Evolutionary conservation across 2,888 invertebrate species (phyloP), one percentile per base, ranked within the genome.

Genomic region (Eilema caniola): DNA sequence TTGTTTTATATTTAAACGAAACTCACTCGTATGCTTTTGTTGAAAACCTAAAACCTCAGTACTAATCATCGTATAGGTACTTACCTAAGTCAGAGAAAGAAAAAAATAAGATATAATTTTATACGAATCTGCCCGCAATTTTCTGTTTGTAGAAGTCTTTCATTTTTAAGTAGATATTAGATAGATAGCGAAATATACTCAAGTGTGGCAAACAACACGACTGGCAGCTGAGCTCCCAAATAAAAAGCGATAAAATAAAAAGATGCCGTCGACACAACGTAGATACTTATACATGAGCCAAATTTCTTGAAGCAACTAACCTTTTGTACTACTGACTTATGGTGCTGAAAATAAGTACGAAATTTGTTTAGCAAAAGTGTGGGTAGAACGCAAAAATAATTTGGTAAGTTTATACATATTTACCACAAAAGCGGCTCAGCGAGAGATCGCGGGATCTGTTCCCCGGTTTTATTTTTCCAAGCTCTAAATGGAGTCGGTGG

Each of bases 401-500:
- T 86, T 89, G 81, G 90, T 87, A 86, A 89, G 89, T 92, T 92
- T 94, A 94, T 94, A 95, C 95, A 95, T 95, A 95, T 95, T 95
- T 95, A 94, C 95, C 95, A 93, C 94, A 93, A 94, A 95, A 95
- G 93, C 95, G 94, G 95, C 95, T 95, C 93, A 92, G 89, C 90
- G 92, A 89, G 91, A 94, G 93, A 94, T 94, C 94, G 90, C 91
- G 89, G 91, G 95, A 94, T 95, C 93, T 91, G 91, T 93, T 91
- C 92, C 88, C 89, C 87, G 86, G 93, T 95, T 95, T 95, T 95
- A 95, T 95, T 95, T 95, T 95, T 93, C 93, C 94, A 93, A 95
- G 94, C 93, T 95, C 93, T 95, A 95, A 95, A 95, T 95, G 95
- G 95, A 95, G 95, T 94, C 95, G 93, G 95, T 94, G 95, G 94